Evolutionary conservation across 1,140 invertebrate species (phyloP).

Genomic region (Pentalonia nigronervosa): DNA sequence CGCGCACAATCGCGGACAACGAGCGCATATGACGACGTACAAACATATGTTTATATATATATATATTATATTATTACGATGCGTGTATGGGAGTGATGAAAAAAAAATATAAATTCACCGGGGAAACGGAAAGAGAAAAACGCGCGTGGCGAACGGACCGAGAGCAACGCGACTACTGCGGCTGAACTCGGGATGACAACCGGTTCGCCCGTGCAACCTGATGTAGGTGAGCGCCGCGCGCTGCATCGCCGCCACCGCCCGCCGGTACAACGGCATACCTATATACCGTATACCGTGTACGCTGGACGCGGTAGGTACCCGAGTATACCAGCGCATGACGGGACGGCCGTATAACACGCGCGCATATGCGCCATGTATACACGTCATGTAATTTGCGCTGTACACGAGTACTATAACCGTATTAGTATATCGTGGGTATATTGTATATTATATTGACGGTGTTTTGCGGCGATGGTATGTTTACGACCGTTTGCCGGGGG

Average conservation of each 20-base stretch:
- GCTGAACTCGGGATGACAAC: constrained; percentile 31
- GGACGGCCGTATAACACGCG: not conserved
- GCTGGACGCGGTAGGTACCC: not conserved
- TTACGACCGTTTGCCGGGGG: not conserved
- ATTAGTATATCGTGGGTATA: too few species aligned
- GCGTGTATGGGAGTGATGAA: not conserved
- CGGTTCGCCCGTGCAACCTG: constrained; percentile 28
- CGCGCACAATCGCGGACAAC: not conserved
- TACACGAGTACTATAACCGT: too few species aligned
- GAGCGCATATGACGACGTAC: not conserved
- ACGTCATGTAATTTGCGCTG: too few species aligned
- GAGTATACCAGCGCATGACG: not conserved
- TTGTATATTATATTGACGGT: not conserved
- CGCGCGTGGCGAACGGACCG: constrained; percentile 35
- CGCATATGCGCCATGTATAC: too few species aligned
- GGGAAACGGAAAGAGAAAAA: not conserved
- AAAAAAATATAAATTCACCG: not conserved
- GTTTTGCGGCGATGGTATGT: not conserved
- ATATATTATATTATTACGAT: not conserved
- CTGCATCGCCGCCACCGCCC: constrained; percentile 18
- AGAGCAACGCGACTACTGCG: constrained; percentile 49
- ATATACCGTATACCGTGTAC: not conserved
- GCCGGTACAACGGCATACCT: not conserved
- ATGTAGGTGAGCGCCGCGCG: constrained; percentile 44
- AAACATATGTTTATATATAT: not conserved